These are phyloP conservation scores for Labrus mixtus DNA, from an alignment of 2,113 vertebrate species.

Conservation along the genomic window DNA sequence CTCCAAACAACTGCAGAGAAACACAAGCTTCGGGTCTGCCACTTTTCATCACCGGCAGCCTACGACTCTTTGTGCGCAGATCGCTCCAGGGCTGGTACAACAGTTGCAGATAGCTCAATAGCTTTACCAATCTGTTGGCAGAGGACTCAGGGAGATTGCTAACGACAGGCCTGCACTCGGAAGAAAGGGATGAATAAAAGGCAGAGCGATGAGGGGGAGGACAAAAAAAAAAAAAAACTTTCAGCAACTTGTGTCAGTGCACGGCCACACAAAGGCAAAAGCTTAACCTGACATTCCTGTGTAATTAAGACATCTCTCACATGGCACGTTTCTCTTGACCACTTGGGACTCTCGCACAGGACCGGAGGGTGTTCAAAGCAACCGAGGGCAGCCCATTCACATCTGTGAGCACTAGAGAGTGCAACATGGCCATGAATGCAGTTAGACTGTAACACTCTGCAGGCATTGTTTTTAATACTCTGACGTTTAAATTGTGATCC, in stretches of 20 bases:
- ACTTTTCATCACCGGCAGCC: constrained; percentile 66
- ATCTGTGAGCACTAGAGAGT: constrained; percentile 73
- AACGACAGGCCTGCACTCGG: constrained; percentile 50
- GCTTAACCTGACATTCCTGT: constrained; percentile 75
- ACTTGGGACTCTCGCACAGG: constrained; percentile 64
- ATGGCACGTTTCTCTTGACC: constrained; percentile 70
- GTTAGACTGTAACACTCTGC: constrained; percentile 78
- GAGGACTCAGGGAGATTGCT: constrained; percentile 37
- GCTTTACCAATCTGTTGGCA: constrained; percentile 59
- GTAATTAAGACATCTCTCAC: constrained; percentile 79
- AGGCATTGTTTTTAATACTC: constrained; percentile 69
- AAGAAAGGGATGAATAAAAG: constrained; percentile 39
- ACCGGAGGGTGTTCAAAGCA: constrained; percentile 62
- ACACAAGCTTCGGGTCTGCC: constrained; percentile 38
- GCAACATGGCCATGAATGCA: constrained; percentile 74
- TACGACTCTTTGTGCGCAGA: constrained; percentile 18
- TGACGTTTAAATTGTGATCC: constrained; percentile 81
- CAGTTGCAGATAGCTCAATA: constrained; percentile 4
- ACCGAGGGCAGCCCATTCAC: constrained; percentile 51
- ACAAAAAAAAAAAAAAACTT: not conserved
- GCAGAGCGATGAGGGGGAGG: constrained; percentile 6
- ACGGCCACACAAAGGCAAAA: constrained; percentile 74
- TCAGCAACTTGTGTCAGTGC: constrained; percentile 39
- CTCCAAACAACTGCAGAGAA: constrained; percentile 32
- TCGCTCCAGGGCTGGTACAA: not conserved